A percentile compares a stretch with the other conserved stretches of the same genome.
These are phyloP conservation scores for Onthophagus sagittarius DNA, from an alignment of 2,888 invertebrate genomes.

Conservation along the genomic window DNA sequence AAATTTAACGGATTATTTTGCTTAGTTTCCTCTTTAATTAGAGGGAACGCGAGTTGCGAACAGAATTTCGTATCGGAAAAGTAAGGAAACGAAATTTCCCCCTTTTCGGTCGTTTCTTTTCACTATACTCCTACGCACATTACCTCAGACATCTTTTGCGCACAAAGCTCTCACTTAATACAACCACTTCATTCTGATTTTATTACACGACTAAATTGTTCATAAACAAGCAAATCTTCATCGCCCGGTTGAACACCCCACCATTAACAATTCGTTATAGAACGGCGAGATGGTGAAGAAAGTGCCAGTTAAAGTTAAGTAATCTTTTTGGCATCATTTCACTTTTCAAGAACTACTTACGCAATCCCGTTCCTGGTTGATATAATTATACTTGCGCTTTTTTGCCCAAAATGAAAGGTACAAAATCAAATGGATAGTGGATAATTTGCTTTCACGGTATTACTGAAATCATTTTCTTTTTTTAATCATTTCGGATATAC, in stretches of 20 bases:
- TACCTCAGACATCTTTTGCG: neutral
- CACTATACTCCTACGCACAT: neutral
- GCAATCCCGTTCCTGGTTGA: neutral
- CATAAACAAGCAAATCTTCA: neutral
- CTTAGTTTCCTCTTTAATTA: neutral
- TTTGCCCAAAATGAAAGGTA: neutral
- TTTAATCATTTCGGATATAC: too few relatives aligned
- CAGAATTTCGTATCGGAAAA: neutral
- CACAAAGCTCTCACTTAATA: neutral
- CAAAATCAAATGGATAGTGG: too few relatives aligned
- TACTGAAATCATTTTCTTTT: neutral
- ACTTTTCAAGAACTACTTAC: neutral
- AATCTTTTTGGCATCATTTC: neutral
- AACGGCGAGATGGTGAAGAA: neutral
- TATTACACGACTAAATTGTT: neutral
- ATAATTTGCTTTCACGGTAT: neutral
- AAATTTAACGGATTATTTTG: neutral
- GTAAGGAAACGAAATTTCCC: neutral
- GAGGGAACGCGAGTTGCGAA: neutral
- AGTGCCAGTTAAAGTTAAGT: neutral
- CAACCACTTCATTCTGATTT: neutral
- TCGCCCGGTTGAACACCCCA: neutral
- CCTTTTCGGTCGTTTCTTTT: neutral
- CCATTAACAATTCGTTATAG: neutral
- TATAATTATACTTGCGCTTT: neutral